Evolutionary conservation across 2,113 vertebrate species (phyloP).

Genomic region (Melanocharis versteri): DNA sequence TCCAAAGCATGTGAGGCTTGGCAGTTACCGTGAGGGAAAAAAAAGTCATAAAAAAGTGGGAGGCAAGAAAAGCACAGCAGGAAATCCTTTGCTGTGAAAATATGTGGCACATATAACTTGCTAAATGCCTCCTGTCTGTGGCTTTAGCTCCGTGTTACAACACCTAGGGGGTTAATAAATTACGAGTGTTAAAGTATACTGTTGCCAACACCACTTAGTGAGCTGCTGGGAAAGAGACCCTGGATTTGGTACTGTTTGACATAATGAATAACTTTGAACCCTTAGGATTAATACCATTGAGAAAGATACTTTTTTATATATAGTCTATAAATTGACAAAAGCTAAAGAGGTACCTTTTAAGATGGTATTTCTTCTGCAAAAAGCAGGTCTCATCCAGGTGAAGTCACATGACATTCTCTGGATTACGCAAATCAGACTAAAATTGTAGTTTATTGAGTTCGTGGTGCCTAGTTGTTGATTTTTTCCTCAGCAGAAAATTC

Average conservation of each 20-base stretch:
- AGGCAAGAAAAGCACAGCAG: neutral
- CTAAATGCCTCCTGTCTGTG: neutral
- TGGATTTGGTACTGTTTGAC: neutral
- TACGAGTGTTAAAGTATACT: neutral
- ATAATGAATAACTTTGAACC: neutral
- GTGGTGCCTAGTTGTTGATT: neutral
- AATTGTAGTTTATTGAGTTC: neutral
- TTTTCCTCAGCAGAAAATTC: neutral
- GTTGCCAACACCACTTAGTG: neutral
- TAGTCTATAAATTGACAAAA: neutral
- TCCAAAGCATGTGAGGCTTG: neutral
- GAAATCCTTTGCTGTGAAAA: constrained; percentile 13
- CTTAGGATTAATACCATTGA: neutral
- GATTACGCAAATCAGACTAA: neutral
- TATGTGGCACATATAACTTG: neutral
- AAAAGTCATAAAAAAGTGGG: neutral
- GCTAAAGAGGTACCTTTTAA: neutral
- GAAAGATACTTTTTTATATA: neutral
- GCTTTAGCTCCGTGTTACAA: neutral
- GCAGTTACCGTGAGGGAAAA: neutral
- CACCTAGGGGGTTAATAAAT: constrained; percentile 54
- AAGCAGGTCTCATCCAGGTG: neutral
- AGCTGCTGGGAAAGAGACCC: neutral
- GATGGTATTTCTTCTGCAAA: neutral
- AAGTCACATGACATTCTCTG: neutral